Base-by-base conservation (phyloP, 2,797 vertebrate species). In the Sebastes hubbsi region DNA sequence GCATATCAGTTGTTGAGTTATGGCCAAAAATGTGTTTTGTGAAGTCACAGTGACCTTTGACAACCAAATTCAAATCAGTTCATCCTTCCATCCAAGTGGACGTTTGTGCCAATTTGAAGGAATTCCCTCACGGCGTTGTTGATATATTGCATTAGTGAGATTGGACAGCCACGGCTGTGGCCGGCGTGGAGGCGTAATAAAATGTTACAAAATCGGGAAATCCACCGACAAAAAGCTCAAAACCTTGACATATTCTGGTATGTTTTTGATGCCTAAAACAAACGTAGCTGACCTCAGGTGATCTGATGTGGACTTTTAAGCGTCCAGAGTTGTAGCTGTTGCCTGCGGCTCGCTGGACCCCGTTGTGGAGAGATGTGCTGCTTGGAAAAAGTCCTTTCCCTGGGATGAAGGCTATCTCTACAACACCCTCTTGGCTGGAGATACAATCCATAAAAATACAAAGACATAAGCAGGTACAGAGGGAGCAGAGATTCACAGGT, bases 321-420 rank as follows among this genome's bases (percentile, higher is more conserved):
- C 97, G 95, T 78, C 95, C 95, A 64, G 96, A 90, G 80, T 85
- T 94, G 87, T 94, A 92, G 66, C 94, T 95, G 0, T 96, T 97
- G 29, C 95, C 96, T 22, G 94, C 49, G 0, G 92, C 89, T 80
- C 95, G 94, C 24, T 95, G 92, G 77, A 93, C 89, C 36, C 91
- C 96, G 6, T 93, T 97, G 87, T 95, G 96, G 30, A 94, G 92
- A 0, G 94, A 96, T 0, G 92, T 82, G 8, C 95, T 95, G 3
- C 94, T 95, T 55, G 94, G 91, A 2, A 96, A 91, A 14, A 95
- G 93, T 46, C 95, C 96, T 90, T 96, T 96, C 34, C 96, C 96
- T n/a, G 97, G 97, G 74, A 98, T 96, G 91, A 98, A 98, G 87
- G 97, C 97, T 36, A 98, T 95, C 82, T 97, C 97, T 85, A 96